Evolutionary conservation across 30 jellyfish, hydroid and myxozoan species (phyloP).

Genomic region (Nemopilema nomurai): DNA sequence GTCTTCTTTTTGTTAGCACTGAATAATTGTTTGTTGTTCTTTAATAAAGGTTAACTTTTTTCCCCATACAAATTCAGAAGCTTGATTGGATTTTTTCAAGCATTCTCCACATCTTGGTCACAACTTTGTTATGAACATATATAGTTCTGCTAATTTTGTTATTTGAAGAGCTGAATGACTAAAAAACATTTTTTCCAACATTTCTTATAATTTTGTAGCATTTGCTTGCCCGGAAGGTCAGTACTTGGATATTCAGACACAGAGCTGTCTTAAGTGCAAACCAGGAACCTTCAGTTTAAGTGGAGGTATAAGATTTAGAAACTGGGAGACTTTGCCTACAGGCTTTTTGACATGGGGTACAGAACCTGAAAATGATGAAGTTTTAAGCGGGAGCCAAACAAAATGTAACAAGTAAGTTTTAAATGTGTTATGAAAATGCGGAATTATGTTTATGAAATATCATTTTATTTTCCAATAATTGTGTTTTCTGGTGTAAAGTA

Average conservation of each 20-base stretch:
- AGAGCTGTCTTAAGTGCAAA: constrained; percentile 62
- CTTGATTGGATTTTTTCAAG: too few relatives aligned
- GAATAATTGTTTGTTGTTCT: not conserved
- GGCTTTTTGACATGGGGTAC: constrained; percentile 83
- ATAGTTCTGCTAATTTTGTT: too few relatives aligned
- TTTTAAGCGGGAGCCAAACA: not conserved
- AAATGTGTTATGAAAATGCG: not conserved
- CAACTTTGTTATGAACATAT: too few relatives aligned
- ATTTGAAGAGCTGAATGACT: too few relatives aligned
- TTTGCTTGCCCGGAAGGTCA: constrained; percentile 81
- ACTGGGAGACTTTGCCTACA: constrained; percentile 78
- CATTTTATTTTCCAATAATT: not conserved
- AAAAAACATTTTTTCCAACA: too few relatives aligned
- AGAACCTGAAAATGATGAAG: constrained; percentile 21
- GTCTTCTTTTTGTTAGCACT: too few relatives aligned
- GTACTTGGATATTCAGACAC: constrained; percentile 74
- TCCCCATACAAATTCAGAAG: not conserved
- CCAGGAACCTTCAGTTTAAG: constrained; percentile 80
- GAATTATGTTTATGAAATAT: not conserved
- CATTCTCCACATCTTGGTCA: too few relatives aligned
- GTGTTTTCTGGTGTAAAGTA: not conserved
- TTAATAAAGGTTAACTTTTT: not conserved
- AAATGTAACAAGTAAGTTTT: constrained; percentile 56
- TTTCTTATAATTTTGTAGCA: constrained; percentile 66
- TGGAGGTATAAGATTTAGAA: constrained; percentile 68